Conservation (phyloP, 2,888 invertebrate genomes). For the Drosophila siamana region DNA sequence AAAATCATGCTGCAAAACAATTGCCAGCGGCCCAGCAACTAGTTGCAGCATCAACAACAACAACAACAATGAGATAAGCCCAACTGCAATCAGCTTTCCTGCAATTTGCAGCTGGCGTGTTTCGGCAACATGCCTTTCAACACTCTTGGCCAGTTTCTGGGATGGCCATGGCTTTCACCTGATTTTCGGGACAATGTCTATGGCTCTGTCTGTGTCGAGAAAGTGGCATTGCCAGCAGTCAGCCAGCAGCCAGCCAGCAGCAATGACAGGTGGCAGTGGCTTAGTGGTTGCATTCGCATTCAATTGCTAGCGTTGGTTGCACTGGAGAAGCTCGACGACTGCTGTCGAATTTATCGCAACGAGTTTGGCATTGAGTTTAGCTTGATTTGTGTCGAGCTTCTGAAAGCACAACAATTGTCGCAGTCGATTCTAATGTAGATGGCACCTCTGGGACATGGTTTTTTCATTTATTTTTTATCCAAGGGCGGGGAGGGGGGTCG, state of each 20-base stretch:
- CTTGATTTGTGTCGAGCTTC: conserved; percentile 26
- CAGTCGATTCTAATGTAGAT: background rate
- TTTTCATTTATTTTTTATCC: background rate
- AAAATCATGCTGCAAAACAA: conserved; percentile 65
- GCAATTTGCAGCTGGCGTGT: conserved; percentile 44
- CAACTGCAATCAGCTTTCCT: conserved; percentile 31
- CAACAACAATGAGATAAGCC: conserved; percentile 2
- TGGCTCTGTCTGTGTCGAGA: too few relatives aligned
- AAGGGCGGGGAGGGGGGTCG: background rate
- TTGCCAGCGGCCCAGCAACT: conserved; percentile 42
- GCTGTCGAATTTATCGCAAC: conserved; percentile 19
- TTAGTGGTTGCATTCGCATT: too few relatives aligned
- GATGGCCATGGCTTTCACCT: conserved; percentile 14
- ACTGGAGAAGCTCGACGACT: conserved; percentile 10
- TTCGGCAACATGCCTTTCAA: conserved; percentile 9
- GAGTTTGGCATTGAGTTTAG: background rate
- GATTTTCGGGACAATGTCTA: conserved; percentile 16
- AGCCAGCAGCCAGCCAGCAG: background rate
- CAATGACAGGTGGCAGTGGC: background rate
- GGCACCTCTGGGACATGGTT: conserved; percentile 18
- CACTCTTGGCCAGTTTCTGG: conserved; percentile 4
- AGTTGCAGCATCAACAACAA: conserved; percentile 36
- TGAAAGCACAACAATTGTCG: conserved; percentile 18
- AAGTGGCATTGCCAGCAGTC: conserved; percentile 24
- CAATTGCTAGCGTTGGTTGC: too few relatives aligned